Conservation (phyloP, 2,888 invertebrate genomes). For the Dorcus hopei region DNA sequence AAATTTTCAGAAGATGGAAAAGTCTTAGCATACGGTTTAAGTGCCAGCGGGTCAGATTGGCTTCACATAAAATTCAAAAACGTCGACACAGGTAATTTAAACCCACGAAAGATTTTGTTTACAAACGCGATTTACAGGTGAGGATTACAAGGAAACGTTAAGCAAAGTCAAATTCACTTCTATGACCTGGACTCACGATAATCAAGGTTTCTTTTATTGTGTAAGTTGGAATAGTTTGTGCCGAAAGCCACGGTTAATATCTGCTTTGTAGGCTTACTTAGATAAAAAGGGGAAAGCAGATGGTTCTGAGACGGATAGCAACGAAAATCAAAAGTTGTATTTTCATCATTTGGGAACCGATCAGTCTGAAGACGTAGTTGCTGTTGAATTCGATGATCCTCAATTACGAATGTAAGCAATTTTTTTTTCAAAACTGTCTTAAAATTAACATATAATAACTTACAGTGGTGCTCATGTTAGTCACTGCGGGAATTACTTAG, state of each 20-base stretch:
- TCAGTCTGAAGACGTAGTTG: constrained; percentile 81
- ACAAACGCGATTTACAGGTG: constrained; percentile 50
- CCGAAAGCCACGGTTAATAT: not conserved
- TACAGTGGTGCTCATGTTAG: constrained; percentile 78
- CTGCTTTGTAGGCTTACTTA: constrained; percentile 66
- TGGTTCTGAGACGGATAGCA: constrained; percentile 86
- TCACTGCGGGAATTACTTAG: constrained; percentile 87
- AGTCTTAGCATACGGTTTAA: constrained; percentile 87
- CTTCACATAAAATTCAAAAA: constrained; percentile 81
- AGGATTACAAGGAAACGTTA: constrained; percentile 85
- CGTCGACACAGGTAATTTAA: constrained; percentile 61
- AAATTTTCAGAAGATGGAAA: constrained; percentile 87
- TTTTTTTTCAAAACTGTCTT: not conserved
- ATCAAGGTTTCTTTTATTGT: constrained; percentile 92
- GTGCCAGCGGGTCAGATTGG: constrained; percentile 96
- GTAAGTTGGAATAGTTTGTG: constrained; percentile 50
- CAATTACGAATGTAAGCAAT: constrained; percentile 80
- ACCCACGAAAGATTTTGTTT: not conserved
- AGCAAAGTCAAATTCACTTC: constrained; percentile 89
- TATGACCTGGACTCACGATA: constrained; percentile 93
- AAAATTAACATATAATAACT: not conserved
- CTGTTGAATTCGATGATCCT: constrained; percentile 89
- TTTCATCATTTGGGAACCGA: constrained; percentile 86
- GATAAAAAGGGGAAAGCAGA: constrained; percentile 79
- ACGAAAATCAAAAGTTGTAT: constrained; percentile 88